Percentiles rank a stretch among this genome's conserved stretches.
phyloP scores from a whole-genome alignment of 2,888 invertebrate genomes.

The Anoplius nigerrimus region DNA sequence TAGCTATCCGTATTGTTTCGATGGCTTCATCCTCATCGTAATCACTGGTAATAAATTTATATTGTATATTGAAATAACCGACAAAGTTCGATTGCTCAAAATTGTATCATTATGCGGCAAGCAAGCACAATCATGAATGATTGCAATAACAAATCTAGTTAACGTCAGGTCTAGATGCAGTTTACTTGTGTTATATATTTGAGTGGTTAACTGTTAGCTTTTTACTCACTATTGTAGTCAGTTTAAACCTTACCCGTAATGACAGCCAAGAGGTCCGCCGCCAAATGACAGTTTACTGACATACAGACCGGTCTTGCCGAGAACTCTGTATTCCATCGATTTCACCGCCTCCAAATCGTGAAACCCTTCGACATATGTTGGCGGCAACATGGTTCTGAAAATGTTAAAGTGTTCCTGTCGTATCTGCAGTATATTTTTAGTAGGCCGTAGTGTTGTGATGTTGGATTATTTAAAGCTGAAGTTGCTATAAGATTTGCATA shows the following conservation, averaged over 20 bases:
- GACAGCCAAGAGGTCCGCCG: conserved; percentile 83
- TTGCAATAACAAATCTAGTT: too few species aligned
- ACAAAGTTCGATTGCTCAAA: background rate
- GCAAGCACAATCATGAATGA: too few species aligned
- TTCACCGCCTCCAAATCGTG: conserved; percentile 79
- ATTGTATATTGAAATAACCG: background rate
- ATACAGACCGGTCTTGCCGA: conserved; percentile 85
- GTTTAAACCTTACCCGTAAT: conserved; percentile 81
- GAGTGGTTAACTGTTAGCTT: background rate
- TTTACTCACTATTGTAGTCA: background rate
- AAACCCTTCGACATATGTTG: conserved; percentile 81
- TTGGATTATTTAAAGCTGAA: too few species aligned
- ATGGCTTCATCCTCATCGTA: conserved; percentile 82
- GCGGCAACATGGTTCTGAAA: conserved; percentile 72
- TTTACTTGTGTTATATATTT: too few species aligned
- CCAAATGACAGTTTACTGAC: conserved; percentile 86
- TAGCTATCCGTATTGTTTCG: conserved; percentile 81
- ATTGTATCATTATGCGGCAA: background rate
- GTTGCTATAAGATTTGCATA: too few species aligned
- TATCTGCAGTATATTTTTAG: too few species aligned
- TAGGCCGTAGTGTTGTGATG: too few species aligned
- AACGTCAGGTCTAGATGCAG: too few species aligned
- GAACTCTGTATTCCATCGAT: conserved; percentile 83
- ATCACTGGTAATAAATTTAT: conserved; percentile 73
- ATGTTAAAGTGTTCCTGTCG: too few species aligned